Base-by-base conservation (phyloP, 1,140 invertebrate genomes). In the Drosophila rufa region DNA sequence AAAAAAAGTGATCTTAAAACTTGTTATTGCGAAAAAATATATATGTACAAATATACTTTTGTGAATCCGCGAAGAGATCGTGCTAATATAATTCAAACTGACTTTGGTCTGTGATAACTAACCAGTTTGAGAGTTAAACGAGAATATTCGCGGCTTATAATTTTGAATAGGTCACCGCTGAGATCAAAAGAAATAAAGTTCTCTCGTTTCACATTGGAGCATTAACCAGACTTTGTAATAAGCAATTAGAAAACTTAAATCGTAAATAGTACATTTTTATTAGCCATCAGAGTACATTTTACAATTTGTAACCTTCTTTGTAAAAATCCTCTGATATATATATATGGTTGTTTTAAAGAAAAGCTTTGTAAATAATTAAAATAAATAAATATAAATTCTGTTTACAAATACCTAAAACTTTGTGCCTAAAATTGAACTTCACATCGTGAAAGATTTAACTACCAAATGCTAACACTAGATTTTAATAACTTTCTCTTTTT, bases 101-200 rank as follows among this genome's bases (percentile, higher is more conserved):
- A 43, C 17, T 40, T 59, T 42, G 25, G 9, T n/a, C 17, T n/a
- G 36, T 42, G 36, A 43, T 64, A 64, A 64, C 19, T 33, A 25
- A 65, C 62, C 62, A 33, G 62, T 65, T 65, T 57, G n/a, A 15
- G 12, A 30, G 14, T 30, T 17, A 40, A 42, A 30, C 60, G 12
- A 38, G 60, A 42, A 40, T 40, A 40, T 9, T 56, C 0, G 51
- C 17, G 51, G 17, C 33, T 40, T 38, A 38, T 38, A 22, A 33
- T 33, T 62, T 56, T 62, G 15, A 38, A 62, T 56, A 43, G 38
- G 14, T 64, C 55, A 59, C n/a, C 17, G 6, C 53, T 25, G 14
- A 40, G 53, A 40, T 22, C 53, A 22, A 25, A 6, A 11, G 17
- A 43, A 33, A 43, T 42, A n/a, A 60, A 43, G 15, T 22, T 40